Percentiles rank a stretch among this genome's conserved stretches.
Evolutionary conservation across 2,113 vertebrate genomes (phyloP).

Genomic region (Cynocephalus volans): DNA sequence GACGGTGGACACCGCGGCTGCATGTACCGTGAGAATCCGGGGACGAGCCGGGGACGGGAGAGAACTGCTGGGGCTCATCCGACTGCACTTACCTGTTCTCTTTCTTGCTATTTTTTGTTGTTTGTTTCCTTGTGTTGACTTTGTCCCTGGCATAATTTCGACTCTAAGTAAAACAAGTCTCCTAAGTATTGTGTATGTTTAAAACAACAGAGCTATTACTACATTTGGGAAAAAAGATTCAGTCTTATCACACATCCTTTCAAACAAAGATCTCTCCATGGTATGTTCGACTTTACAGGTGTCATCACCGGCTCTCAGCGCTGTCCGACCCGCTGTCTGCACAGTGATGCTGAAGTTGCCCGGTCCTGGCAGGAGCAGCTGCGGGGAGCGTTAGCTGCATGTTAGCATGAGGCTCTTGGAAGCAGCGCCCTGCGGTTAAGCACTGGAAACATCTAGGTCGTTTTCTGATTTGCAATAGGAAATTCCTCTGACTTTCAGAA

Average conservation of each 20-base stretch:
- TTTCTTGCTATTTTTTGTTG: conserved; percentile 88
- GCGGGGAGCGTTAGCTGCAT: conserved; percentile 21
- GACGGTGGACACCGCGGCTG: conserved; percentile 92
- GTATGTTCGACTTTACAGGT: conserved; percentile 83
- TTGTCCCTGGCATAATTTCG: conserved; percentile 90
- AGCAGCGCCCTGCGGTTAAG: conserved; percentile 79
- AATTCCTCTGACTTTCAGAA: conserved; percentile 81
- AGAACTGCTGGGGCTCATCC: conserved; percentile 92
- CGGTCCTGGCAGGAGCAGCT: conserved; percentile 74
- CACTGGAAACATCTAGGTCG: conserved; percentile 72
- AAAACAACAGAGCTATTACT: conserved; percentile 86
- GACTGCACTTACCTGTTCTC: conserved; percentile 93
- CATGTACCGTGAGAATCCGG: conserved; percentile 93
- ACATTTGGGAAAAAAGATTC: conserved; percentile 82
- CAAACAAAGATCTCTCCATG: conserved; percentile 83
- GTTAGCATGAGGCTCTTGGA: conserved; percentile 51
- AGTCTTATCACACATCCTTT: conserved; percentile 84
- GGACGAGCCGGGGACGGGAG: conserved; percentile 91
- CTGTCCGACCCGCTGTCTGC: conserved; percentile 72
- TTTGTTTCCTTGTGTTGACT: conserved; percentile 91
- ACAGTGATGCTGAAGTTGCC: background rate
- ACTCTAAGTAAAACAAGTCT: conserved; percentile 90
- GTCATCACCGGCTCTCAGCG: conserved; percentile 79
- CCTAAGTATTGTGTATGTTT: conserved; percentile 90
- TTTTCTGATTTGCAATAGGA: conserved; percentile 80